These are phyloP conservation scores for Phenganax stokvisi DNA, from an alignment of 92 coral and sea anemone genomes.

Conservation along the genomic window DNA sequence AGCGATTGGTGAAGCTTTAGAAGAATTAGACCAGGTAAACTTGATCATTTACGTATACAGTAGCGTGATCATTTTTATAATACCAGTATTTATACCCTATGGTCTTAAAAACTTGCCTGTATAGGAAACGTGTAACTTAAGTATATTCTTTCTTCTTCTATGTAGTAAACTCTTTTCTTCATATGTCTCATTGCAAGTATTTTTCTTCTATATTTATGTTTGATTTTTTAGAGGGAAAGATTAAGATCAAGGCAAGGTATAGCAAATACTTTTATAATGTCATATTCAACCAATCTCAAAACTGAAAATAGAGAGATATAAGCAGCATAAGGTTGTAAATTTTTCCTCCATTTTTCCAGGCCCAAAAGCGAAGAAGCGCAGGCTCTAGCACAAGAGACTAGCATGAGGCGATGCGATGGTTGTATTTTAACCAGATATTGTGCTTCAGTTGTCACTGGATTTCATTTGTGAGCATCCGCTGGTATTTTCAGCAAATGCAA, in stretches of 20 bases:
- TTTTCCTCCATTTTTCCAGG: slow-evolving; percentile 8
- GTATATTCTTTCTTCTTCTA: neutral
- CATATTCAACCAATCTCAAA: neutral
- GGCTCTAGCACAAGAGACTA: neutral
- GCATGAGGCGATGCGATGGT: neutral
- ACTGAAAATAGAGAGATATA: neutral
- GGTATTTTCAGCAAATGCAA: too few relatives aligned
- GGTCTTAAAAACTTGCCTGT: too few relatives aligned
- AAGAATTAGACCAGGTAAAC: slow-evolving; percentile 80
- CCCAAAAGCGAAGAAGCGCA: slow-evolving; percentile 32
- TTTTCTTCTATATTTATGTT: neutral
- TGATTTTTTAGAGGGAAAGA: slow-evolving; percentile 63
- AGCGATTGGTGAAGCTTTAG: slow-evolving; percentile 91
- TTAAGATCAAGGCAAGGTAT: slow-evolving; percentile 72
- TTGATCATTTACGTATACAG: too few relatives aligned
- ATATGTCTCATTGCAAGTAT: neutral
- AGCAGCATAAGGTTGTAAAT: too few relatives aligned
- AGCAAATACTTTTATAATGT: neutral
- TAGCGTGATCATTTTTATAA: too few relatives aligned
- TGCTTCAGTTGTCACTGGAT: too few relatives aligned
- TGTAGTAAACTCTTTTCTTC: neutral
- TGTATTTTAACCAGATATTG: too few relatives aligned
- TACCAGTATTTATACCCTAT: too few relatives aligned
- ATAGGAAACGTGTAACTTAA: too few relatives aligned
- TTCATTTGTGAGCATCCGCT: too few relatives aligned